Conservation (phyloP, 2,888 invertebrate genomes). For the Electrophaes corylata region DNA sequence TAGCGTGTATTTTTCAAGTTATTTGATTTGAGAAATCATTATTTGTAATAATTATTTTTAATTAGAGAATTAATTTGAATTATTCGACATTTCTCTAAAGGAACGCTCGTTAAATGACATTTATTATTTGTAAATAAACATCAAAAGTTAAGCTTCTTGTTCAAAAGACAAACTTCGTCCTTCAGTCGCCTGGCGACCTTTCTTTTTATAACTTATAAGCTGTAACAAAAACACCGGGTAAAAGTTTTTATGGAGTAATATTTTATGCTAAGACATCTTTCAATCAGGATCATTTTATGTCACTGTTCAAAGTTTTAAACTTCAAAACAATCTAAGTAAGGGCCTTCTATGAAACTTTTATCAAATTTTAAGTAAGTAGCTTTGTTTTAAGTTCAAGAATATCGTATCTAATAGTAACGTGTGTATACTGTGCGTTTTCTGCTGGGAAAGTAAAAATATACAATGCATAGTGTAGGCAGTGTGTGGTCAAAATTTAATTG, state of each 20-base stretch:
- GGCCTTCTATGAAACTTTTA: constrained; percentile 12
- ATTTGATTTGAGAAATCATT: constrained; percentile 7
- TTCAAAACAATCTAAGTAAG: constrained; percentile 16
- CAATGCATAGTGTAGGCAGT: not conserved
- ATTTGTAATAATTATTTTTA: constrained; percentile 6
- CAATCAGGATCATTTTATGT: constrained; percentile 21
- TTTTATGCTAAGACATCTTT: constrained; percentile 26
- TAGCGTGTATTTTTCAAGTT: constrained; percentile 20
- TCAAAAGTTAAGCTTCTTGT: constrained; percentile 25
- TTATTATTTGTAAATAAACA: constrained; percentile 23
- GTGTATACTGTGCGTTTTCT: not conserved
- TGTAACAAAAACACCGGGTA: constrained; percentile 47
- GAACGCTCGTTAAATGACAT: constrained; percentile 17
- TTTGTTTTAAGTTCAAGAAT: too few species aligned
- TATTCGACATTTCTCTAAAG: constrained; percentile 8
- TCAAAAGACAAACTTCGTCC: constrained; percentile 22
- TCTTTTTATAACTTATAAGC: constrained; percentile 36
- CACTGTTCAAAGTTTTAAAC: too few species aligned
- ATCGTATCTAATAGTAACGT: too few species aligned
- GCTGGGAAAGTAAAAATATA: not conserved
- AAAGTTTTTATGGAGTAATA: constrained; percentile 29
- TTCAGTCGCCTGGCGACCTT: constrained; percentile 34
- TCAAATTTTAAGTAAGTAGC: constrained; percentile 1
- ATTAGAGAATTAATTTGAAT: constrained; percentile 15
- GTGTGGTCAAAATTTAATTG: not conserved